Base-by-base conservation (phyloP, 2,888 invertebrate genomes). In the Drosophila mulleri region DNA sequence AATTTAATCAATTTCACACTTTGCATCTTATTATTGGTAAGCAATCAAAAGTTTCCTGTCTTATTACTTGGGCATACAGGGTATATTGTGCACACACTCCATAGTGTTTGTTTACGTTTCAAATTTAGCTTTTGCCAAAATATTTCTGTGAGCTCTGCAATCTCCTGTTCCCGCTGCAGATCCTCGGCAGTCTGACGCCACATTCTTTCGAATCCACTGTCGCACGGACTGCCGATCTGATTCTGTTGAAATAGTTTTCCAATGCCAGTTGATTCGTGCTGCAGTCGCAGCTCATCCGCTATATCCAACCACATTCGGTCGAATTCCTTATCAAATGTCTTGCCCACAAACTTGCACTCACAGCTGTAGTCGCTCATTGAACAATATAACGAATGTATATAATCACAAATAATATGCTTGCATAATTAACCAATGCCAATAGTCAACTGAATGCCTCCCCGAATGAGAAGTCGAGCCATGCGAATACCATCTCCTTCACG, bases 231-330 rank as follows among this genome's bases (percentile, higher is more conserved):
- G 16, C 39, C 41, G 26, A 41, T 39, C 20, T 14, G n/a, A 8
- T 62, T 44, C 12, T 45, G 48, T 26, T 42, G 32, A 20, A 72
- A 69, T 23, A 66, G 53, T 58, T 73, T 23, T 4, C 60, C 58
- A 12, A 67, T 56, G 53, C 11, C 74, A 58, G 35, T 68, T 47
- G 26, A 45, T 50, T 75, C 67, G 44, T 81, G 74, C 29, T 56
- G 54, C 41, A 61, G 32, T 5, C 62, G 67, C 7, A 70, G 39
- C 48, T 81, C 76, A 11, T 79, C 56, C 14, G 72, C 75, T 44
- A 79, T 70, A 45, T 81, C 77, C n/a, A 70, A 48, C 82, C 84
- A 88, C 45, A 87, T 78, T 7, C 32, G 35, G n/a, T 86, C 78
- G 44, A 88, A 88, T 45, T 88, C 81, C 58, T 57, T 57, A 8